phyloP scores from a whole-genome alignment of 2,797 vertebrate genomes.

The Vipera latastei region DNA sequence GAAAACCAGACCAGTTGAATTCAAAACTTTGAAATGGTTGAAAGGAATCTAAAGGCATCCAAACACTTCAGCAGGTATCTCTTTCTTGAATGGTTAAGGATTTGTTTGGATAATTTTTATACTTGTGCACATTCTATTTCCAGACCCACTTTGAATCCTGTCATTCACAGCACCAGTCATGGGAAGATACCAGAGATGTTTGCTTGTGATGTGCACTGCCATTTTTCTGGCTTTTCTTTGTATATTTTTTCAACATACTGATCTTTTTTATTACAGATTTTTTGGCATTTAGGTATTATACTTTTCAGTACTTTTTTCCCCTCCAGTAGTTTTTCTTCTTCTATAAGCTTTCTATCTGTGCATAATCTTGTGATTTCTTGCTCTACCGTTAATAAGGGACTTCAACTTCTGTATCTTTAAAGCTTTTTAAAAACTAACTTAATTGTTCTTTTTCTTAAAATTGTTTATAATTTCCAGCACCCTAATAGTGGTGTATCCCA shows the following conservation, averaged over 20 bases:
- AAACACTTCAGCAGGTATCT: background rate
- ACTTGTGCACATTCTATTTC: background rate
- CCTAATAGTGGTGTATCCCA: background rate
- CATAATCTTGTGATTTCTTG: background rate
- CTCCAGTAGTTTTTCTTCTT: background rate
- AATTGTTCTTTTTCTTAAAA: background rate
- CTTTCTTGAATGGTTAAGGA: background rate
- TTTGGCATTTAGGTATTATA: background rate
- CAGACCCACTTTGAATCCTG: background rate
- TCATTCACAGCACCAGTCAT: background rate
- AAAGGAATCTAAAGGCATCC: background rate
- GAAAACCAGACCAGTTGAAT: background rate
- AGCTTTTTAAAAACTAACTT: background rate
- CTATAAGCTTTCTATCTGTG: background rate
- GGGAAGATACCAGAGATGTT: background rate
- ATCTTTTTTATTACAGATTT: background rate
- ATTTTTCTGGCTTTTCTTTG: constrained; percentile 1
- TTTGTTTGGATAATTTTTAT: background rate
- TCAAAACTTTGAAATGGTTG: background rate
- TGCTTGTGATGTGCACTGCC: background rate
- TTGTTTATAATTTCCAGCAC: background rate
- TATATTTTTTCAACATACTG: background rate
- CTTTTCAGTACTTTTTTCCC: background rate
- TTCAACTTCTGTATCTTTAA: background rate
- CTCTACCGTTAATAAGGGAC: background rate